Base-by-base conservation (phyloP, 2,888 invertebrate genomes). In the Nomada goodeniana region DNA sequence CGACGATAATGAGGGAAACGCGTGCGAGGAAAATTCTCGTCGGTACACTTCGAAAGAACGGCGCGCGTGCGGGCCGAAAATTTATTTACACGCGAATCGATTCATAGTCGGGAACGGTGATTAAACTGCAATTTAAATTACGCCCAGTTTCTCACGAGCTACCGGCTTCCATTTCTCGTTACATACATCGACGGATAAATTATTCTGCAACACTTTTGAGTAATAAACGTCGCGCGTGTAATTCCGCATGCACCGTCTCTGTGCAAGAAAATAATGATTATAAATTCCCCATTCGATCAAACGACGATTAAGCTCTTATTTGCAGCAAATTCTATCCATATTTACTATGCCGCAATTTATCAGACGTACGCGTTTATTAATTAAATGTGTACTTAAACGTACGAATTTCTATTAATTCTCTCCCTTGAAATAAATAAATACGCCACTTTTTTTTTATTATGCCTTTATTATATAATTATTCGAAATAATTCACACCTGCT, bases 91-190 rank as follows among this genome's bases (percentile, higher is more conserved):
- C 2, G 20, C 3, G 26, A 53, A 67, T 71, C 59, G 55, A 55
- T 61, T 60, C 44, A 20, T 20, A 42, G 13, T 15, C 11, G 47
- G 59, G 50, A 50, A 76, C 20, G 53, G 13, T 23, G 57, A 69
- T 67, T 50, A 59, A 80, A 68, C 26, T 57, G 57, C 63, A 71
- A 80, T 75, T 80, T 63, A 71, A 68, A 63, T 63, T 52, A 42
- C 50, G 36, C 15, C 5, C 57, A 52, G 42, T 59, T 13, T 2
- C 47, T 47, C 59, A 13, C 13, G n/a, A 18, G 59, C 47, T 59
- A 20, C 44, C 11, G 9, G 36, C 36, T 42, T 0, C 7, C 13
- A 13, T 50, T 13, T 11, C 47, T 47, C 59, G n/a, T 18, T 26
- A 18, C 18, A n/a, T 1, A 47, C 11, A 47, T 36, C 36, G 29